A percentile compares a stretch with the other conserved stretches of the same genome.
Evolutionary conservation across 1,140 invertebrate species (phyloP).

Genomic region (Chrysomallon squamiferum): DNA sequence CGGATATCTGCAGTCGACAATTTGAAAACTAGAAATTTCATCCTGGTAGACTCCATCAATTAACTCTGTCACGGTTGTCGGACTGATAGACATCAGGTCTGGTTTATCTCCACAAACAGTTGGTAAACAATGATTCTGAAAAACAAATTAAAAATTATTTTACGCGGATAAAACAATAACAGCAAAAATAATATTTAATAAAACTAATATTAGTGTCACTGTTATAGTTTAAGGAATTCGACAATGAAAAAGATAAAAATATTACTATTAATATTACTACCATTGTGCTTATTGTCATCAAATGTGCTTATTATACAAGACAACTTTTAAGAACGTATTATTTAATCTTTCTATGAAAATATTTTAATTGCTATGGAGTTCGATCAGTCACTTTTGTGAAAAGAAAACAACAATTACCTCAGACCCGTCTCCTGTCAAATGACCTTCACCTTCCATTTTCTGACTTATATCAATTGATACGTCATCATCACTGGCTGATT

Average conservation of each 20-base stretch:
- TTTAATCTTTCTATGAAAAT: background rate
- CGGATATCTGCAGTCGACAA: slow-evolving; percentile 80
- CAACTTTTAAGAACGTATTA: background rate
- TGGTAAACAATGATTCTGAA: slow-evolving; percentile 78
- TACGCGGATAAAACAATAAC: too few species aligned
- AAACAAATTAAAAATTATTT: slow-evolving; percentile 44
- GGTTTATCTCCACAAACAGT: slow-evolving; percentile 78
- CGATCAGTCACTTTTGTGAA: background rate
- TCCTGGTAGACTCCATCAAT: slow-evolving; percentile 49
- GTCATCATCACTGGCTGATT: too few species aligned
- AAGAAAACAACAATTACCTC: background rate
- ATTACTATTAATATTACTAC: background rate
- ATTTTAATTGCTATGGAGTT: background rate
- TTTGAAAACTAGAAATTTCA: slow-evolving; percentile 47
- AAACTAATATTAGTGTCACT: too few species aligned
- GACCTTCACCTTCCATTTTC: slow-evolving; percentile 50
- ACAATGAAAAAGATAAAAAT: too few species aligned
- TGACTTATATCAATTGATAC: too few species aligned
- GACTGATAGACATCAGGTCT: slow-evolving; percentile 84
- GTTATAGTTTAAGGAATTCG: too few species aligned
- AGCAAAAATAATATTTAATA: too few species aligned
- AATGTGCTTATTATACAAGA: background rate
- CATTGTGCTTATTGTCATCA: background rate
- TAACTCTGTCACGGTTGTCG: slow-evolving; percentile 71
- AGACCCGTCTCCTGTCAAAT: background rate